These are phyloP conservation scores for Acyrthosiphon pisum DNA, from an alignment of 1,140 invertebrate species.

Conservation along the genomic window DNA sequence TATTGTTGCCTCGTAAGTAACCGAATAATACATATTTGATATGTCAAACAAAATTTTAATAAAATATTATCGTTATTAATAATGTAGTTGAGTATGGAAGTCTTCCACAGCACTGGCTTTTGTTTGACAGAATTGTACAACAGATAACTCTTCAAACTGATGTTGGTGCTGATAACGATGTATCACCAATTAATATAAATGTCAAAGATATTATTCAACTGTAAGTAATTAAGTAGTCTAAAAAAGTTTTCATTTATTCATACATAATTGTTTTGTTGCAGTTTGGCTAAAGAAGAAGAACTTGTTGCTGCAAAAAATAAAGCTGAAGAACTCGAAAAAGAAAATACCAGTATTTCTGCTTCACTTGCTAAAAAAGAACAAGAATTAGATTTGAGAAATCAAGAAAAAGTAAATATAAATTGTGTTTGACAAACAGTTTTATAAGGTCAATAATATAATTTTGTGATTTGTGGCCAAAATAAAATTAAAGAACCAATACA, in stretches of 20 bases:
- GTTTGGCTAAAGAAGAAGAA: constrained; percentile 92
- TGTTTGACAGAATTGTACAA: constrained; percentile 95
- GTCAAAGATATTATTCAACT: constrained; percentile 90
- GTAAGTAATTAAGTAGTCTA: constrained; percentile 63
- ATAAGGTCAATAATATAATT: neutral
- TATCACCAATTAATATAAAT: constrained; percentile 86
- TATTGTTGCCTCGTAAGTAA: constrained; percentile 87
- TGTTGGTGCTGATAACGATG: constrained; percentile 79
- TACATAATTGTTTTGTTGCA: constrained; percentile 60
- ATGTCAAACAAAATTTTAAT: neutral
- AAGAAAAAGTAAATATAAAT: constrained; percentile 75
- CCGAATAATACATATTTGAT: neutral
- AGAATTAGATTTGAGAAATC: constrained; percentile 84
- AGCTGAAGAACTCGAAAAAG: constrained; percentile 86
- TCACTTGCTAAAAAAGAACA: constrained; percentile 91
- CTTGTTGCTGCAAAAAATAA: constrained; percentile 84
- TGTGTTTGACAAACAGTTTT: neutral
- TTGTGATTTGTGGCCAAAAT: too few relatives aligned
- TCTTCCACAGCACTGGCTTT: constrained; percentile 88
- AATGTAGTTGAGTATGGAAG: constrained; percentile 77
- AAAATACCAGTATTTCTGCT: constrained; percentile 85
- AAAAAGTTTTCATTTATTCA: constrained; percentile 22
- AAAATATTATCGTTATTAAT: neutral
- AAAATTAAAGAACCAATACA: too few relatives aligned
- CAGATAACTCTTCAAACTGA: constrained; percentile 90